Base-by-base conservation (phyloP, 2,797 vertebrate species). In the Mus minutoides region DNA sequence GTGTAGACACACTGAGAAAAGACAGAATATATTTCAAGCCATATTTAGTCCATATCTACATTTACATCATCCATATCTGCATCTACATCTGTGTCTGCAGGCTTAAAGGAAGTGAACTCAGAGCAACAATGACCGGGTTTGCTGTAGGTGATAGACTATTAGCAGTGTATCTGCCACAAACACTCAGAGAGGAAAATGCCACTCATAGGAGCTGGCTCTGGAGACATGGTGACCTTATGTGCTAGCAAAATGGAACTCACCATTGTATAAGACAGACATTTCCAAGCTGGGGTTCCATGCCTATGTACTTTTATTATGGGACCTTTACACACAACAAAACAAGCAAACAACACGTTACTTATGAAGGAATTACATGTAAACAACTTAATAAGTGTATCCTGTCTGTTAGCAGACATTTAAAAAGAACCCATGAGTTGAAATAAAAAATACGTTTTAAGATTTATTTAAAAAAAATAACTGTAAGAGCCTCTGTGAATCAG, bases 71-170 rank as follows among this genome's bases (percentile, higher is more conserved):
- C n/a, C 16, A 7, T 76, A 54, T 75, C 29, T 88, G 10, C 37
- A 34, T 31, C 10, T 14, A 60, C 86, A 46, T 76, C 67, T 88
- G 37, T 58, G 26, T 58, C 56, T 34, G 0, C 52, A 60, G 40
- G 7, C 24, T 37, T 91, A 73, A 91, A 92, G 76, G 67, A 94
- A 83, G 21, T 89, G n/a, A 92, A 89, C 82, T 31, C 40, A 84
- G 67, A 73, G 24, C 34, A 31, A 60, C 43, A 54, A 67, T 93
- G 71, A 82, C 24, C 40, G 82, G 46, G 77, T 60, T 75, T 86
- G n/a, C 40, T 19, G 13, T 26, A 73, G 43, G 3, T 26, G 16
- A 40, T 29, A 71, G 34, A 79, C 52, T 26, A 49, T 87, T 40
- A n/a, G 78, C 77, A 83, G 19, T 37, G 82, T 77, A 4, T n/a